Percentiles rank a stretch among this genome's conserved stretches.
phyloP scores from a whole-genome alignment of 2,797 vertebrate genomes.

The Parambassis ranga region DNA sequence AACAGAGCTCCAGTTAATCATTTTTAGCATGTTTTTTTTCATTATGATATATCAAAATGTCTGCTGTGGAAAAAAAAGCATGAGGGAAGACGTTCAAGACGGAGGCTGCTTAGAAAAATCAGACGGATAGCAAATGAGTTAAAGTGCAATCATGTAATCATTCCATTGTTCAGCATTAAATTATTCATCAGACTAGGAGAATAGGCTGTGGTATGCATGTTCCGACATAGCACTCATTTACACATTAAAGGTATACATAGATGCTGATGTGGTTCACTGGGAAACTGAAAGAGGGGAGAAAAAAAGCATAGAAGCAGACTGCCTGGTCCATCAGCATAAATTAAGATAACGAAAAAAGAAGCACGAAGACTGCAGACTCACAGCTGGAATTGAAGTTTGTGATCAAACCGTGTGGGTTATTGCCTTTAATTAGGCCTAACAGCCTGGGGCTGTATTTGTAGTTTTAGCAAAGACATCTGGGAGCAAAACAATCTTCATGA shows the following conservation, averaged over 20 bases:
- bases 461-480: conserved; percentile 41
- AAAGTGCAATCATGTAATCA: neutral
- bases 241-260: conserved; percentile 29
- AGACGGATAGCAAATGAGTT: neutral
- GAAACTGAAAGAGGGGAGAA: neutral
- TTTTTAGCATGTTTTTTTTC: conserved; percentile 3
- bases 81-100: neutral
- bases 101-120: neutral
- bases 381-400: conserved; percentile 43
- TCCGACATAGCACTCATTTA: conserved; percentile 14
- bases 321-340: conserved; percentile 17
- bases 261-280: conserved; percentile 19
- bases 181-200: neutral
- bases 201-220: neutral
- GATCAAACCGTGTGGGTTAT: conserved; percentile 48
- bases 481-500: conserved; percentile 27
- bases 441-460: conserved; percentile 41
- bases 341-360: conserved; percentile 36
- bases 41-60: neutral
- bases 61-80: neutral
- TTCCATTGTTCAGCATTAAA: neutral
- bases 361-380: conserved; percentile 4
- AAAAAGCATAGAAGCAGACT: neutral
- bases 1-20: neutral
- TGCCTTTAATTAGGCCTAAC: conserved; percentile 54